phyloP scores from a whole-genome alignment of 2,113 vertebrate genomes.

The Zosterops japonicus region DNA sequence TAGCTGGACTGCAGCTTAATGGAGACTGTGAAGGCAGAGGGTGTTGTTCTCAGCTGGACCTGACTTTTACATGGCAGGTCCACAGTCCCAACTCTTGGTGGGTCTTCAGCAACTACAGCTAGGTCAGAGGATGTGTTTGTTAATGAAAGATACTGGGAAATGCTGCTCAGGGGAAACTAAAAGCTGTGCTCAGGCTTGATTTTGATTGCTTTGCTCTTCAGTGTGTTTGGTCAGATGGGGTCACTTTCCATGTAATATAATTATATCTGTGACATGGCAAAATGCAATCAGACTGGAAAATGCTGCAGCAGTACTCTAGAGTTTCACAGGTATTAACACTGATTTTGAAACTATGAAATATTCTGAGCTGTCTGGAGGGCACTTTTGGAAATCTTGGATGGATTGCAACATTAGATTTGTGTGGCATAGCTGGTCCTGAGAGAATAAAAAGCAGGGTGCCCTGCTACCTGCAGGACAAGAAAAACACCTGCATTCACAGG shows the following conservation, averaged over 20 bases:
- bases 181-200: not conserved
- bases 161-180: not conserved
- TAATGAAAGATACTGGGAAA: slow-evolving; percentile 24
- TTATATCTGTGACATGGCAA: not conserved
- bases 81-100: not conserved
- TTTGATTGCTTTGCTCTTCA: slow-evolving; percentile 25
- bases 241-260: not conserved
- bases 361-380: not conserved
- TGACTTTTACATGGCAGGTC: not conserved
- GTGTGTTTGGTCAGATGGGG: not conserved
- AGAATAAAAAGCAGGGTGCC: not conserved
- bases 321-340: not conserved
- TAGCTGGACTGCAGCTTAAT: not conserved
- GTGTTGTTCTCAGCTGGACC: not conserved
- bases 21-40: not conserved
- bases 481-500: not conserved
- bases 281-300: not conserved
- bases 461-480: not conserved
- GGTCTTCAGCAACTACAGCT: not conserved
- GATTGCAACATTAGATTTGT: not conserved
- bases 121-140: not conserved
- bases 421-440: not conserved
- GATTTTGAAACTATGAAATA: not conserved
- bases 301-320: not conserved
- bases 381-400: not conserved